Evolutionary conservation across 2,797 vertebrate genomes (phyloP), one percentile per base, ranked within the genome.

Genomic region (Neosilurus hyrtlii): DNA sequence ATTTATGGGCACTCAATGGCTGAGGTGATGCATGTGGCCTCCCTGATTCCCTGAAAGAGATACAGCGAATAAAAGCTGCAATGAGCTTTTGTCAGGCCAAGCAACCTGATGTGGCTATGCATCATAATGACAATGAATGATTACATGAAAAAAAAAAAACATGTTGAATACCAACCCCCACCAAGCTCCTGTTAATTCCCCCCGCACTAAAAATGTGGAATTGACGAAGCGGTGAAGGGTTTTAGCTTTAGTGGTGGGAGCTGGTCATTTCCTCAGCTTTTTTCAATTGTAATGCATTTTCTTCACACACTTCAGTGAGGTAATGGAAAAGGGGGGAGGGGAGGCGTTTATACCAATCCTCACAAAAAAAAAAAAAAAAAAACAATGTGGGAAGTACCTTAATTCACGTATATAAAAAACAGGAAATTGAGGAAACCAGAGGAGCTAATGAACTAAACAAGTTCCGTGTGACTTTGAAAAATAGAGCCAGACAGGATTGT

Each of bases 71-170:
- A 92, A 93, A 94, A 89, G 91, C 86, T 82, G 61, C 79, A 74
- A 86, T 82, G 82, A 87, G 79, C 92, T 92, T 94, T 94, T 94
- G 93, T 95, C 93, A 93, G 92, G 90, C 90, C 84, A 87, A 91
- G 91, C 89, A 84, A 89, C 89, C 90, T 89, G 89, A 91, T 93
- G 90, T 89, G 91, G 80, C 87, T 87, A 92, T 95, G 88, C 85
- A 94, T 95, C 94, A 95, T 93, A 89, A 92, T 93, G 91, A 94
- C 92, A 93, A 91, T 89, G 90, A 93, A 90, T 84, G 89, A 92
- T 92, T 91, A 88, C 80, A 72, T 86, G 84, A 81, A 86, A 91
- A 87, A 82, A 81, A 86, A 85, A 87, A 90, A 91, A 87, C 83
- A 82, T 43, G 71, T 76, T 85, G 85, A 49, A 30, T 43, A 22